Evolutionary conservation across 2,888 invertebrate genomes (phyloP), one percentile per base, ranked within the genome.

Genomic region (Biston stratarius): DNA sequence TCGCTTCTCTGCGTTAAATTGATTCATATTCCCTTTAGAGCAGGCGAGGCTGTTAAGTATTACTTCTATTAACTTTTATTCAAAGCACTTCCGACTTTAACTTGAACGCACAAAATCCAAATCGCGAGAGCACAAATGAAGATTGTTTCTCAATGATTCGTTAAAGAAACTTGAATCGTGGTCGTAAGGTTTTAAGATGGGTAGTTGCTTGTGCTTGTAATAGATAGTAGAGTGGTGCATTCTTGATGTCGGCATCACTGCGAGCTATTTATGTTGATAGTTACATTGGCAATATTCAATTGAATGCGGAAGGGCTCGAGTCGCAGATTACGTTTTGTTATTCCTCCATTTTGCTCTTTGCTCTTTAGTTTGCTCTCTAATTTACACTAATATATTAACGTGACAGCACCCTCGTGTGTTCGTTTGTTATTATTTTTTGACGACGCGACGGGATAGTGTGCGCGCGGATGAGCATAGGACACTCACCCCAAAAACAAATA

Each of bases 21-120:
- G 84, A 86, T 86, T 86, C 84, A 83, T 78, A 76, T 77, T 77
- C 81, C 80, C 79, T 75, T 79, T 67, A 71, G 78, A 78, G 78
- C 53, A 44, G 45, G 64, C 51, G 45, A 47, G 33, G 53, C 78
- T 76, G 77, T 77, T 78, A 77, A 75, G 75, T 73, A 75, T 75
- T 66, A 74, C 70, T 70, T 69, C 56, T 14, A 63, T 70, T 58
- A 42, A 51, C 60, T n/a, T 11, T 36, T 62, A 3, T 8, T 6
- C 69, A 56, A 24, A 6, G 49, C 5, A 74, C 40, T 66, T 42
- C 55, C 52, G 15, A 74, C 74, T 67, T 64, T 78, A 70, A 0
- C 0, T 0, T 0, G 12, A 12, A 10, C 6, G 0, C 0, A 40
- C 64, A 77, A 33, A 67, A 74, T 63, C 59, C 24, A 58, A 64